A percentile compares a stretch with the other conserved stretches of the same genome.
These are phyloP conservation scores for Polyploca ridens DNA, from an alignment of 2,888 invertebrate species.

Conservation along the genomic window DNA sequence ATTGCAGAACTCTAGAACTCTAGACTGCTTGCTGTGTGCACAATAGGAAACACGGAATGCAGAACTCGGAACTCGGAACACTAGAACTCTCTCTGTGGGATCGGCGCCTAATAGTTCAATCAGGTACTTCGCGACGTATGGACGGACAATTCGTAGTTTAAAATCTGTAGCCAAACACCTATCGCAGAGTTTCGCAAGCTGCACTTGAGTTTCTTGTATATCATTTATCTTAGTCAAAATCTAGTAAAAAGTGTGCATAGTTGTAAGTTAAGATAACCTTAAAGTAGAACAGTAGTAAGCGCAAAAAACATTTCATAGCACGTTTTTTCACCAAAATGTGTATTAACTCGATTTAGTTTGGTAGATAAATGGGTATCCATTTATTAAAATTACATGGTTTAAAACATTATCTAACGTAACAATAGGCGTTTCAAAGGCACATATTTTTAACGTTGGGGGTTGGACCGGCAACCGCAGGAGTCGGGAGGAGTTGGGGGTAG, in stretches of 20 bases:
- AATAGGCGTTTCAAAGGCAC: constrained; percentile 71
- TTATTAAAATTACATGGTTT: constrained; percentile 73
- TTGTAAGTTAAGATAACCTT: not conserved
- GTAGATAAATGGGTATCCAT: constrained; percentile 68
- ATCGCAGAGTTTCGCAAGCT: no score
- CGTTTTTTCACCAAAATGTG: not conserved
- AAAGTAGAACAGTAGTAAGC: not conserved
- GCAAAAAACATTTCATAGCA: not conserved
- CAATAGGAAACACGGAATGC: no score
- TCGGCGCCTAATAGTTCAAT: no score
- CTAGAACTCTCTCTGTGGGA: no score
- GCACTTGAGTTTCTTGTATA: no score
- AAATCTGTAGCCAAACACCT: no score
- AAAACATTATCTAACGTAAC: constrained; percentile 53
- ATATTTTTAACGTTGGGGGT: constrained; percentile 58
- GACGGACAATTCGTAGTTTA: no score
- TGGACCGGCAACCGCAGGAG: constrained; percentile 56
- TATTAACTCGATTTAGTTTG: constrained; percentile 40
- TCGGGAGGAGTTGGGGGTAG: constrained; percentile 47
- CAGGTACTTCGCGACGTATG: no score
- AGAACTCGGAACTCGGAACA: no score
- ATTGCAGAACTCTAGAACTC: no score
- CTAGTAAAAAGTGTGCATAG: not conserved
- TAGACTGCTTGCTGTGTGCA: no score
- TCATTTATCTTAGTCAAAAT: not conserved